Evolutionary conservation across 2,888 invertebrate genomes (phyloP), one percentile per base, ranked within the genome.

Genomic region (Trachelus tabidus): DNA sequence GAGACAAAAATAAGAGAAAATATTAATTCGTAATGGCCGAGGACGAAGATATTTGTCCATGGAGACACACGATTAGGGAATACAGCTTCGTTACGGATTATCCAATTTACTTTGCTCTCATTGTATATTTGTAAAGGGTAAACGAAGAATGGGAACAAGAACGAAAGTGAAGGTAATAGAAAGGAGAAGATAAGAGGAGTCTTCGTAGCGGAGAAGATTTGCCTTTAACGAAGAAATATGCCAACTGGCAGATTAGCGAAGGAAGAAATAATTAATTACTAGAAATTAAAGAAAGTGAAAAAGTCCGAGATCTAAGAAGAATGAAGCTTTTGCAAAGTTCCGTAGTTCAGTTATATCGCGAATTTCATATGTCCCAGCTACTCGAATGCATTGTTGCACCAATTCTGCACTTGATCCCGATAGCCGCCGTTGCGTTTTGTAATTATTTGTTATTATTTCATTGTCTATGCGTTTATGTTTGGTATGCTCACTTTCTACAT

Each of bases 401-500:
- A 81, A 82, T 79, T 81, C 77, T n/a, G 34, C 74, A 30, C 74
- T 33, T 15, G 35, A 78, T 83, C 78, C 79, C 80, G 78, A 81
- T 78, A 79, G 78, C 79, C 79, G 80, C 82, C 82, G 76, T 79
- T 81, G 83, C 81, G 81, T 86, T 88, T 89, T 88, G 79, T 88
- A 87, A 86, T 83, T 85, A 82, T 88, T 87, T 87, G 83, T 84
- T 84, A 83, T 86, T 83, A 85, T 85, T 85, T 81, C 76, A 86
- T 87, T 87, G 83, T 86, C 85, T 88, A 86, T 81, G 84, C 80
- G 81, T 83, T 83, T 81, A 76, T 73, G 75, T 37, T 71, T 79
- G 68, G 31, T 68, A 68, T 76, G 33, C 35, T 37, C 56, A 68
- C 68, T 69, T 77, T 75, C 31, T 68, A 31, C 31, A 37, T 76